These are phyloP conservation scores for Salvelinus fontinalis DNA, from an alignment of 2,113 vertebrate species.

Conservation along the genomic window DNA sequence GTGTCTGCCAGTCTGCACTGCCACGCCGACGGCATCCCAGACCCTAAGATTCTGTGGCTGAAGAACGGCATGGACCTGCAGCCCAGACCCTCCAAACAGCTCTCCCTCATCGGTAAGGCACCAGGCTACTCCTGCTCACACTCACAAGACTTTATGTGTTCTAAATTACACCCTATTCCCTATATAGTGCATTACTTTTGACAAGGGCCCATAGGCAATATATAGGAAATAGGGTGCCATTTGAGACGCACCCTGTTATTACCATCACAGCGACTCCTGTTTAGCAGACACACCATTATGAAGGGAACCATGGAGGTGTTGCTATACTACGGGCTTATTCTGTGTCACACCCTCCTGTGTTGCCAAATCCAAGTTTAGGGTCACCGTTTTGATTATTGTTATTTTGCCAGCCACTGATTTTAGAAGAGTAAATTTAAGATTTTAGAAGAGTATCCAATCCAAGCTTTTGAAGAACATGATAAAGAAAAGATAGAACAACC, in stretches of 20 bases:
- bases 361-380: slow-evolving; percentile 20
- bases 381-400: background rate
- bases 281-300: too few species aligned
- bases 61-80: slow-evolving; percentile 91
- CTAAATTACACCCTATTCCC: too few species aligned
- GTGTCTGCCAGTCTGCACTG: slow-evolving; percentile 88
- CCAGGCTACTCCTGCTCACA: too few species aligned
- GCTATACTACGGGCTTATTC: background rate
- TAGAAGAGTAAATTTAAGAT: slow-evolving; percentile 23
- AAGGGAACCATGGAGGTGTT: background rate
- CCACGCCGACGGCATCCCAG: slow-evolving; percentile 91
- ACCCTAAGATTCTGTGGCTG: slow-evolving; percentile 90
- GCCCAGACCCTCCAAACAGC: slow-evolving; percentile 86
- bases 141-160: too few species aligned
- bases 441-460: background rate
- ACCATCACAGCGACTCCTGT: too few species aligned
- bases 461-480: slow-evolving; percentile 18
- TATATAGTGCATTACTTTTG: too few species aligned
- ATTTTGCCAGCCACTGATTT: slow-evolving; percentile 10
- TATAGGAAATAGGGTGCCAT: too few species aligned
- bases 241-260: too few species aligned
- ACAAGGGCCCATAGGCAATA: too few species aligned
- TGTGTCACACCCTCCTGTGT: background rate
- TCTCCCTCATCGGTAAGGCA: slow-evolving; percentile 82
- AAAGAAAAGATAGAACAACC: background rate